Evolutionary conservation across 53 echinoderm and acorn worm species (phyloP).

Genomic region (Antedon mediterranea): DNA sequence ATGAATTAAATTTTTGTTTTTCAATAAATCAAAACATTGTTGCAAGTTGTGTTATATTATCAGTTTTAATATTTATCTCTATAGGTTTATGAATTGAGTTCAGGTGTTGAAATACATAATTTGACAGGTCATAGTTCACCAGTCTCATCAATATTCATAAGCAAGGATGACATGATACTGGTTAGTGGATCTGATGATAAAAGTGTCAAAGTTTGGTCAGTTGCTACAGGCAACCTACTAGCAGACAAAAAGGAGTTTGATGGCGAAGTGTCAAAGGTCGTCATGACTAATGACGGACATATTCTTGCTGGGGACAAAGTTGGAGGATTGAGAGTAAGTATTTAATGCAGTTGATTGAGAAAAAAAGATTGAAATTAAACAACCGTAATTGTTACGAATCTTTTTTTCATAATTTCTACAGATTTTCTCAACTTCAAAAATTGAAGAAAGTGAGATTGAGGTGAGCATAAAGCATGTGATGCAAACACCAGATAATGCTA

Average conservation of each 20-base stretch:
- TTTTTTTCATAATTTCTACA: too few species aligned
- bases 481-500: background rate
- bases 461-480: background rate
- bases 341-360: background rate
- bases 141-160: conserved; percentile 24
- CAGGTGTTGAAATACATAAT: conserved; percentile 17
- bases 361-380: too few species aligned
- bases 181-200: conserved; percentile 31
- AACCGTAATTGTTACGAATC: too few species aligned
- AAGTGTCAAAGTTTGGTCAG: conserved; percentile 22
- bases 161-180: conserved; percentile 20
- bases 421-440: background rate
- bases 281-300: conserved; percentile 4
- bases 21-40: too few species aligned
- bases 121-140: conserved; percentile 18
- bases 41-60: background rate
- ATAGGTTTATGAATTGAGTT: conserved; percentile 29
- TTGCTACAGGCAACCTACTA: conserved; percentile 9
- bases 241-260: conserved; percentile 10
- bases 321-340: conserved; percentile 3
- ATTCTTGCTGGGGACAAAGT: conserved; percentile 12
- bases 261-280: conserved; percentile 12
- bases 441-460: background rate
- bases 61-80: background rate
- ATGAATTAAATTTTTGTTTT: background rate